Evolutionary conservation across 2,113 vertebrate genomes (phyloP).

Genomic region (Lamprotornis superbus): DNA sequence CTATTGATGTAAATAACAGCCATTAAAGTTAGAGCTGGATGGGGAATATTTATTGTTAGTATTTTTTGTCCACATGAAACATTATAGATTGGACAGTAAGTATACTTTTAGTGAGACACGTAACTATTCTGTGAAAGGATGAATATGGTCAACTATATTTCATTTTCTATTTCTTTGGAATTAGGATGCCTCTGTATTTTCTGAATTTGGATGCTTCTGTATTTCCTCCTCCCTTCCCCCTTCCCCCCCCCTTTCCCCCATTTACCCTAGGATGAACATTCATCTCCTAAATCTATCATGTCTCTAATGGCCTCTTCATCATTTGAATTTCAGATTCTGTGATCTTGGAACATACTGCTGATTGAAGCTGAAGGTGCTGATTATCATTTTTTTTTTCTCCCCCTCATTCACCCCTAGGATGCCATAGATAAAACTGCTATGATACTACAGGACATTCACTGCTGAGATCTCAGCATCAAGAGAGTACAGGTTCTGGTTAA

Average conservation of each 20-base stretch:
- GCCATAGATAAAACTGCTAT: neutral
- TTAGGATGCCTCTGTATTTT: neutral
- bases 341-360: neutral
- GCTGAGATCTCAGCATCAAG: neutral
- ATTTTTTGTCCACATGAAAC: neutral
- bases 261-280: neutral
- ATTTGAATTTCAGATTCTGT: neutral
- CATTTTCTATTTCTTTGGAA: neutral
- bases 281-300: conserved; percentile 34
- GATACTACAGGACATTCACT: neutral
- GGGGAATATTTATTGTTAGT: neutral
- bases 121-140: neutral
- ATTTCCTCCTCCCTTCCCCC: neutral
- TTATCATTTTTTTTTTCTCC: neutral
- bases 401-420: neutral
- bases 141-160: neutral
- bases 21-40: neutral
- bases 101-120: neutral
- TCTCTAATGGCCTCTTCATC: neutral
- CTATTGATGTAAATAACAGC: neutral
- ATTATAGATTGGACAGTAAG: neutral
- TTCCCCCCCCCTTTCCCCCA: fast-evolving
- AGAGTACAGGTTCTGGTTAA: neutral
- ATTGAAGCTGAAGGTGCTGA: conserved; percentile 4
- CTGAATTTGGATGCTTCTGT: neutral